Conservation (phyloP, 92 coral and sea anemone species). For the Hydrozoanthus gracilis region DNA sequence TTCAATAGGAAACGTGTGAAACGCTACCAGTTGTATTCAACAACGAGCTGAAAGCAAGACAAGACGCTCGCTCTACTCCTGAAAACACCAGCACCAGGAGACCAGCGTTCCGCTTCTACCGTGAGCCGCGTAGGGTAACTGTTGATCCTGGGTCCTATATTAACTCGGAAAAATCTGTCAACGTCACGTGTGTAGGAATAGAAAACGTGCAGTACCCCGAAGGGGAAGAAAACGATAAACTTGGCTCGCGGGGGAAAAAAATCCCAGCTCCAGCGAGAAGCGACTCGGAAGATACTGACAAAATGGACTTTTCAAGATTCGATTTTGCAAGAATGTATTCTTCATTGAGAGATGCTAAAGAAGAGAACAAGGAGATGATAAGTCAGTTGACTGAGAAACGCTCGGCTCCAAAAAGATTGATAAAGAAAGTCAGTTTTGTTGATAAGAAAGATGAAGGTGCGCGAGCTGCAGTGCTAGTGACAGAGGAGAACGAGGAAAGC, state of each 20-base stretch:
- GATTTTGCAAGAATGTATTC: constrained; percentile 26
- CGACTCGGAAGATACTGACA: constrained; percentile 34
- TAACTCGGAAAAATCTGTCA: background rate
- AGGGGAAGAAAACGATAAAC: background rate
- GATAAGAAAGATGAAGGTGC: constrained; percentile 29
- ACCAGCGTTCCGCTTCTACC: constrained; percentile 30
- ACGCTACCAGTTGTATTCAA: constrained; percentile 79
- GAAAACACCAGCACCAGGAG: background rate
- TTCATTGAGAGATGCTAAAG: background rate
- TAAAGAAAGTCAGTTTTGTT: constrained; percentile 77
- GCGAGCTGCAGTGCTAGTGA: background rate
- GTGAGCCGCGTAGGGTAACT: constrained; percentile 1
- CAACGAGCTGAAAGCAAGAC: background rate
- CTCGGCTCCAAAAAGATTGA: constrained; percentile 8
- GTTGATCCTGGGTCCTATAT: constrained; percentile 28
- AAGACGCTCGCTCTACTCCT: background rate
- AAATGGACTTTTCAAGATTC: constrained; percentile 17
- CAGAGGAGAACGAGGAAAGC: background rate
- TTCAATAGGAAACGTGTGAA: constrained; percentile 69
- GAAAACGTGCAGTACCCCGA: constrained; percentile 3
- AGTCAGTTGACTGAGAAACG: background rate
- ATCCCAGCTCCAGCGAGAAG: background rate
- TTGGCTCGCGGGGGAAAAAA: background rate
- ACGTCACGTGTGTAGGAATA: constrained; percentile 7
- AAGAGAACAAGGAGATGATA: background rate